Percentiles rank a stretch among this genome's conserved stretches.
phyloP scores from a whole-genome alignment of 2,888 invertebrate genomes.

The Aquatica leii region DNA sequence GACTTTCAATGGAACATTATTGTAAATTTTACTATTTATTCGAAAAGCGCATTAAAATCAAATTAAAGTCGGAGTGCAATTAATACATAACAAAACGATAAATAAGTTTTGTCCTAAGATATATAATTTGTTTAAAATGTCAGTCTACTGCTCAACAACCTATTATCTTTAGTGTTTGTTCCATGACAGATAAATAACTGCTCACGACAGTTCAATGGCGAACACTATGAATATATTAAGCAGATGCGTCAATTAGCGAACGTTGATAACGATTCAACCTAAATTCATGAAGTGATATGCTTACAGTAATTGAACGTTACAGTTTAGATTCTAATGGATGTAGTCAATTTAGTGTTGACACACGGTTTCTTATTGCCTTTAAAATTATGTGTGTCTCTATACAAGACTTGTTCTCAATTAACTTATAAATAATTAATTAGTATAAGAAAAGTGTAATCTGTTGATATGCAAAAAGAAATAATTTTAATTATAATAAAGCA shows the following conservation, averaged over 20 bases:
- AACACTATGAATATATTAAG: conserved; percentile 50
- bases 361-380: background rate
- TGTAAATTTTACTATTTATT: conserved; percentile 14
- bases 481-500: no score
- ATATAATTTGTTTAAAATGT: conserved; percentile 52
- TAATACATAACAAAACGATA: conserved; percentile 42
- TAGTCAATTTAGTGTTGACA: conserved; percentile 1
- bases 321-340: background rate
- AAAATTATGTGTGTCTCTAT: no score
- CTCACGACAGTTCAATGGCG: conserved; percentile 48
- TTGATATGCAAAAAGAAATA: no score
- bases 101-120: conserved; percentile 48
- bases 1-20: conserved; percentile 11
- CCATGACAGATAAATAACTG: conserved; percentile 53
- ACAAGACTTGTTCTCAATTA: no score
- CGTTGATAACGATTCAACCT: conserved; percentile 38
- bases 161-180: conserved; percentile 55
- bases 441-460: no score
- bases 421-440: no score
- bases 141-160: conserved; percentile 49
- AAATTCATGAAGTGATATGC: conserved; percentile 21
- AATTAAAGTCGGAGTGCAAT: conserved; percentile 27
- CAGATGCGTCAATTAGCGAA: conserved; percentile 44
- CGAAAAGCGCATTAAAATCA: conserved; percentile 28
- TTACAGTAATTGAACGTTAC: conserved; percentile 2